Evolutionary conservation across 1,140 invertebrate genomes (phyloP).

Genomic region (Cyrtorhinus lividipennis): DNA sequence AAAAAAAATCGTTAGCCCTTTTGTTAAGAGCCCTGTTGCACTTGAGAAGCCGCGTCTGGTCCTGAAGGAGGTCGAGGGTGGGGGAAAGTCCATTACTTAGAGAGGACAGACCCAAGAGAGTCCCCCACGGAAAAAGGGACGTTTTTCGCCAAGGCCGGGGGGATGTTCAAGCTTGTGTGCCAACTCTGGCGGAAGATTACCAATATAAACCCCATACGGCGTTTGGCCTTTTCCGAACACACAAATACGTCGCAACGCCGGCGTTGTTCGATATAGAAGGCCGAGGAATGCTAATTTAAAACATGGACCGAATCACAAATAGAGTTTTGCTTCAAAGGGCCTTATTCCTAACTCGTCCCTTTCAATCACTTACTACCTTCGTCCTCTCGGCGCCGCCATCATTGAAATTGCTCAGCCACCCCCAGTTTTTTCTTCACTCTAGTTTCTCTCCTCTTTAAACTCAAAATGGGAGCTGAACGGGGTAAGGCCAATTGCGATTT

Average conservation of each 20-base stretch:
- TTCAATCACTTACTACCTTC: constrained; percentile 7
- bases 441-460: not conserved
- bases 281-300: constrained; percentile 2
- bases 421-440: not conserved
- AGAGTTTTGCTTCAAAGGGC: constrained; percentile 1
- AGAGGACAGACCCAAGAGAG: not conserved
- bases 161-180: constrained; percentile 2
- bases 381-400: not conserved
- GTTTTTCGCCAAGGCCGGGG: not conserved
- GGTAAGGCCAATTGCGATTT: not conserved
- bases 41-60: constrained; percentile 1
- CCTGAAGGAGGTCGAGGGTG: not conserved
- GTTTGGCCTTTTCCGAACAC: not conserved
- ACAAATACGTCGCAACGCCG: not conserved
- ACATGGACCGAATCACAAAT: constrained; percentile 7
- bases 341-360: not conserved
- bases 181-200: constrained; percentile 9
- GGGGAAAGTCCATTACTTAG: constrained; percentile 1
- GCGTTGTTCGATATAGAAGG: not conserved
- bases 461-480: not conserved
- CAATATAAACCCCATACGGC: not conserved
- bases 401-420: not conserved
- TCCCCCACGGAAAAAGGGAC: not conserved
- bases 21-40: not conserved
- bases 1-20: not conserved